Evolutionary conservation across 1,140 invertebrate species (phyloP).

Genomic region (Scaptomyza pallida): DNA sequence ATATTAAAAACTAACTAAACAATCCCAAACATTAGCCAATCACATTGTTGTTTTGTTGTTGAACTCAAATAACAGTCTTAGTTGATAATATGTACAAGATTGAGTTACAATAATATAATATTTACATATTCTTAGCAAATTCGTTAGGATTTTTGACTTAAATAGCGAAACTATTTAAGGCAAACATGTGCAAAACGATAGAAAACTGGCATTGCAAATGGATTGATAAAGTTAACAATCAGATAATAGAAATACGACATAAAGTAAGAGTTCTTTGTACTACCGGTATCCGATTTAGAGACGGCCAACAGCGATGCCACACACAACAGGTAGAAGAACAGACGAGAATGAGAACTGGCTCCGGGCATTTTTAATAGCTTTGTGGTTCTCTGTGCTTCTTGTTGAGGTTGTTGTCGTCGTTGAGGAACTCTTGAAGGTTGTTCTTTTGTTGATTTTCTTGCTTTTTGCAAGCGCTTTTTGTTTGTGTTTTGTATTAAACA

Average conservation of each 20-base stretch:
- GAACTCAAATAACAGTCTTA: constrained; percentile 40
- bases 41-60: too few relatives aligned
- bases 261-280: constrained; percentile 80
- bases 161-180: constrained; percentile 43
- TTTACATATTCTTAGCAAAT: constrained; percentile 34
- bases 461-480: constrained; percentile 21
- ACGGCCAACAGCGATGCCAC: constrained; percentile 75
- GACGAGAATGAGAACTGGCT: constrained; percentile 70
- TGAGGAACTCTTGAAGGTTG: constrained; percentile 37
- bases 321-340: constrained; percentile 77
- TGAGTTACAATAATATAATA: constrained; percentile 7
- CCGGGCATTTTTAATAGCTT: constrained; percentile 68
- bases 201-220: constrained; percentile 78
- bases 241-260: constrained; percentile 83
- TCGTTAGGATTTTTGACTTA: constrained; percentile 25
- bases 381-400: not conserved
- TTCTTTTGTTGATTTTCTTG: constrained; percentile 17
- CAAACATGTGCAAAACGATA: constrained; percentile 77
- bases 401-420: not conserved
- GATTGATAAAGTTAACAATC: constrained; percentile 79
- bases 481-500: constrained; percentile 4
- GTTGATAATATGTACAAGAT: constrained; percentile 30
- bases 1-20: constrained; percentile 35
- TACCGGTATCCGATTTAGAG: constrained; percentile 75
- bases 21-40: constrained; percentile 27